phyloP scores from a whole-genome alignment of 2,113 vertebrate species.

The Corythornis vintsioides region DNA sequence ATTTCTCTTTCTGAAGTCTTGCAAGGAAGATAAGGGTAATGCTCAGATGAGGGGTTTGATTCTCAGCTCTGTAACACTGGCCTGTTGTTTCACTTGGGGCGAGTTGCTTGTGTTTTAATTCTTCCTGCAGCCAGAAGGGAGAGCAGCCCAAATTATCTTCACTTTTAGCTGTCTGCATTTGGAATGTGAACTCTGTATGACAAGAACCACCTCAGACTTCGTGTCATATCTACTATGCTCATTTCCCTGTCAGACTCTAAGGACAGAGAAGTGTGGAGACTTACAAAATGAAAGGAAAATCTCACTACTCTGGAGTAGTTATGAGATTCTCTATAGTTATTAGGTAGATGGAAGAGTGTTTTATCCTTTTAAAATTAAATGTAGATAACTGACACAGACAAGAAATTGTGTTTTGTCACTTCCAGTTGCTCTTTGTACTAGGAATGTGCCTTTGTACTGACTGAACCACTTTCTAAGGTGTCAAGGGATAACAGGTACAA shows the following conservation, averaged over 20 bases:
- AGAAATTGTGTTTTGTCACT: background rate
- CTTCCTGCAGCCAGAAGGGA: slow-evolving; percentile 1
- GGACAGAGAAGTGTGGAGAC: background rate
- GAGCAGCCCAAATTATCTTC: background rate
- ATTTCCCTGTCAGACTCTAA: background rate
- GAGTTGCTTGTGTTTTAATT: slow-evolving; percentile 1
- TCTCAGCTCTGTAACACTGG: slow-evolving; percentile 39
- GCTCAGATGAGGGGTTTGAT: slow-evolving; percentile 59
- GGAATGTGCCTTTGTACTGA: background rate
- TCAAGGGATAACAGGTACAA: background rate
- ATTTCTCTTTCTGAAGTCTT: slow-evolving; percentile 40
- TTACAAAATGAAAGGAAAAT: background rate
- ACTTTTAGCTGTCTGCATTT: background rate
- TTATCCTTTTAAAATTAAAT: background rate
- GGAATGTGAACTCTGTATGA: background rate
- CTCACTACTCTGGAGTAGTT: background rate
- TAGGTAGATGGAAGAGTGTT: rapidly evolving
- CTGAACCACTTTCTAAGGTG: background rate
- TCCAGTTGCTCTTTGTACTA: background rate
- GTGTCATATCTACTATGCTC: too few relatives aligned
- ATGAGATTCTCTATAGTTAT: background rate
- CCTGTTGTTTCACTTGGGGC: slow-evolving; percentile 45
- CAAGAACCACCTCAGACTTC: background rate
- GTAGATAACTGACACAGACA: background rate
- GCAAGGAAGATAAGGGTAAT: slow-evolving; percentile 39